Evolutionary conservation across 2,888 invertebrate species (phyloP).

Genomic region (Hedya salicella): DNA sequence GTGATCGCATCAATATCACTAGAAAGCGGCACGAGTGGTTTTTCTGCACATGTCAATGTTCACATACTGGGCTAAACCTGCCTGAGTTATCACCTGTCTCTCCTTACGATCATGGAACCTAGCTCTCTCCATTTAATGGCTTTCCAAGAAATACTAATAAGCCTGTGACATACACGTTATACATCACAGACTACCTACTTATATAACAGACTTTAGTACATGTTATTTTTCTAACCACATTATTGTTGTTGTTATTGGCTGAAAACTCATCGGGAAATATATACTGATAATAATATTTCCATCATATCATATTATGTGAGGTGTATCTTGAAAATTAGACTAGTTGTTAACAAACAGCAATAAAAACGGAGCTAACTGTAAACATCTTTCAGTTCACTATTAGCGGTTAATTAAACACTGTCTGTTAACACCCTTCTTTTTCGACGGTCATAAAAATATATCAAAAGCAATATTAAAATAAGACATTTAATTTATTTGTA

Average conservation of each 20-base stretch:
- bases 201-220: background rate
- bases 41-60: conserved; percentile 59
- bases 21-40: conserved; percentile 72
- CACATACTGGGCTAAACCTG: conserved; percentile 55
- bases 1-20: conserved; percentile 60
- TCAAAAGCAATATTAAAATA: conserved; percentile 4
- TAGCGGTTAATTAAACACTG: conserved; percentile 9
- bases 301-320: no score
- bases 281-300: background rate
- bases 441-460: background rate
- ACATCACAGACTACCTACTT: background rate
- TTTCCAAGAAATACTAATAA: conserved; percentile 55
- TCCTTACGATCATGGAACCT: conserved; percentile 60
- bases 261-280: no score
- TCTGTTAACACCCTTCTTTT: conserved; percentile 7
- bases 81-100: conserved; percentile 70
- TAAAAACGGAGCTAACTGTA: background rate
- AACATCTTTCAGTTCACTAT: conserved; percentile 6
- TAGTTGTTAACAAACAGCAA: background rate
- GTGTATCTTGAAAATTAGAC: background rate
- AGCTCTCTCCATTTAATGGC: conserved; percentile 73
- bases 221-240: background rate
- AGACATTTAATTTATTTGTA: conserved; percentile 11
- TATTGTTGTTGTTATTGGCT: no score
- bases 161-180: conserved; percentile 4